Evolutionary conservation across 2,888 invertebrate genomes (phyloP).

Genomic region (Chrysotoxum bicinctum): DNA sequence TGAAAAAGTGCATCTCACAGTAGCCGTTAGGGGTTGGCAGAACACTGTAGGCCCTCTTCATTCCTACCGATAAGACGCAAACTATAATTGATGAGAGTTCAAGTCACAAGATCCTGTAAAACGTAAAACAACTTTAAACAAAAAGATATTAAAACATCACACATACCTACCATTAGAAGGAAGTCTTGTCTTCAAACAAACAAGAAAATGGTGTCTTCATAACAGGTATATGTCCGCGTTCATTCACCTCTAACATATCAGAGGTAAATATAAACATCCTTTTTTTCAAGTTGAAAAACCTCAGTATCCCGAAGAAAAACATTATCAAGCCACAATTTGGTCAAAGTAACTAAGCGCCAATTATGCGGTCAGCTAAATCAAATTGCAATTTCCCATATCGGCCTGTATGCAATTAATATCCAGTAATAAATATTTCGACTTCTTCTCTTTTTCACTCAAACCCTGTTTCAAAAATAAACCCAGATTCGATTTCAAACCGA

Average conservation of each 20-base stretch:
- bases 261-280: neutral
- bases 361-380: constrained; percentile 71
- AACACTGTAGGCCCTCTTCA: no score
- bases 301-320: constrained; percentile 25
- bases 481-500: constrained; percentile 7
- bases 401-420: constrained; percentile 55
- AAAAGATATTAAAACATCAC: no score
- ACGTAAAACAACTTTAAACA: no score
- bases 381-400: constrained; percentile 64
- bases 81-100: no score
- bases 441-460: neutral
- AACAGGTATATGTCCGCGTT: neutral
- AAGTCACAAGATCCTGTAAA: no score
- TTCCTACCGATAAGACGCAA: no score
- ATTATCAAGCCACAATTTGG: constrained; percentile 50
- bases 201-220: neutral
- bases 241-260: constrained; percentile 8
- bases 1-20: no score
- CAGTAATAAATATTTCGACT: constrained; percentile 56
- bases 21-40: no score
- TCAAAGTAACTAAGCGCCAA: constrained; percentile 62
- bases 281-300: constrained; percentile 48
- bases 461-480: neutral
- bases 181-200: neutral
- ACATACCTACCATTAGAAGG: no score